Base-by-base conservation (phyloP, 2,888 invertebrate species). In the Malthinus flaveolus region DNA sequence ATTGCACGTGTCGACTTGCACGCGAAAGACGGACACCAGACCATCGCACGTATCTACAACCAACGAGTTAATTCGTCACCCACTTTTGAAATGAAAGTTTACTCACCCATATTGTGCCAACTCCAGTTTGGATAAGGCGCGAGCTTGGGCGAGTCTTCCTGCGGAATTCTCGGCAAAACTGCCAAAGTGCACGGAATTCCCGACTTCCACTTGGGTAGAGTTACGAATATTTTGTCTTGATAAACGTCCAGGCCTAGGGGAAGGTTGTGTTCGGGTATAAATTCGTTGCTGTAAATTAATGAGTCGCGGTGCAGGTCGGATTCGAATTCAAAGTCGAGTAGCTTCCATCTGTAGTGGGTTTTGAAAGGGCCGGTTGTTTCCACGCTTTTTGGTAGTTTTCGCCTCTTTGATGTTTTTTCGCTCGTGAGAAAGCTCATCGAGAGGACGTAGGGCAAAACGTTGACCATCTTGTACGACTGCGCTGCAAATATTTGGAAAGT, bases 91-190 rank as follows among this genome's bases (percentile, higher is more conserved):
- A 49, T 36, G n/a, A 32, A 54, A 23, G n/a, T n/a, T n/a, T n/a
- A 12, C 77, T 74, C 70, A 87, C 87, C 82, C 70, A 72, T 63
- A 62, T 77, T 79, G 73, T 89, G 87, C 81, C 83, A 88, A 7
- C 78, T 80, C 91, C 91, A 92, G 68, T 84, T 83, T 0, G 92
- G 92, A 75, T 91, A 93, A 0, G 92, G 92, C 32, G 77, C 81
- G 10, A 93, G 78, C 7, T 80, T 80, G 0, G 92, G 91, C 33
- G 83, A 83, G 32, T 60, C 72, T 57, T 75, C 78, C 3, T 80
- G 82, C 0, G 88, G 84, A 1, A 81, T 78, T 53, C 83, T 82
- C 0, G 88, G 83, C 1, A 91, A 74, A 1, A 87, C 87, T 0
- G 87, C 85, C 36, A 92, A 76, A 0, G 90, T 90, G 0, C 86